Evolutionary conservation across 2,888 invertebrate species (phyloP), one percentile per base, ranked within the genome.

Genomic region (Drosophila paramelanica): DNA sequence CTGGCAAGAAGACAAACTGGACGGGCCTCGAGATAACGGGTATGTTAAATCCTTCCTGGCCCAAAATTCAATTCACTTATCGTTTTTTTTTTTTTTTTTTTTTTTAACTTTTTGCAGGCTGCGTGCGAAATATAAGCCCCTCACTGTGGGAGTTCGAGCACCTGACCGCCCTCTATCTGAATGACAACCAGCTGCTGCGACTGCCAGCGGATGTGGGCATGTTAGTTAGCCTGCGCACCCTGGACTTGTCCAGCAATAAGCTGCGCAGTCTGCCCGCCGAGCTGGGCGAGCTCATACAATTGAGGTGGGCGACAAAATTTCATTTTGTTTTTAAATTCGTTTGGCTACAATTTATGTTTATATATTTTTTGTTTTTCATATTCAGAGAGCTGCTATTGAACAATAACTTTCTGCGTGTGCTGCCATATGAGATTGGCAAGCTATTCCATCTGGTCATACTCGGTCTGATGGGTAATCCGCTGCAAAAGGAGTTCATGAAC

Each of bases 371-470:
- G 17, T 17, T 17, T 17, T 17, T 17, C 17, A 17, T 17, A 17
- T 17, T 17, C 94, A 97, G 98, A 93, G 99, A 99, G 94, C 94
- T 99, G 88, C 95, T 97, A 90, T 94, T 99, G 82, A 97, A 97
- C 93, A 96, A 99, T 93, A 99, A 99, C 93, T 96, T 96, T 93
- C 94, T 99, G 86, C 95, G 98, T 80, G 96, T 96, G 85, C 94
- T 99, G 90, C 99, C 99, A 3, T 98, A 97, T 93, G 99, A 99
- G 93, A 94, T 99, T 88, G 99, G 99, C 85, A 98, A 98, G 93
- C 94, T 99, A 88, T 99, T 99, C 93, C 98, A 99, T 93, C 94
- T 99, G 77, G 97, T 98, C 93, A 95, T 97, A 90, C 94, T 99
- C 81, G 98, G 98, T 91, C 94, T 97, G 85, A 96, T 97, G 91